Conservation (phyloP, 2,797 vertebrate genomes). For the Moxostoma hubbsi region DNA sequence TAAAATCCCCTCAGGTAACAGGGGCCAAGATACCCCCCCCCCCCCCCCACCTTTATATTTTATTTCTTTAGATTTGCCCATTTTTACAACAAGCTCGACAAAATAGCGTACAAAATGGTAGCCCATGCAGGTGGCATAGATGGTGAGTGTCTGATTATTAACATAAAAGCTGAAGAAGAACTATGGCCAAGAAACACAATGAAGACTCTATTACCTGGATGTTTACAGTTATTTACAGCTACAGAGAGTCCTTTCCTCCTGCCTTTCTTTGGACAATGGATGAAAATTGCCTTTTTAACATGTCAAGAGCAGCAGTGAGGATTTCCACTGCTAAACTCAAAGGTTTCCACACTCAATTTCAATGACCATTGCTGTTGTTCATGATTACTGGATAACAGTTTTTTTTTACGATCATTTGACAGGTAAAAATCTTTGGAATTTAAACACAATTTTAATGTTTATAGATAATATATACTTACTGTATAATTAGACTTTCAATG, state of each 20-base stretch:
- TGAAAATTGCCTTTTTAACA: slow-evolving; percentile 59
- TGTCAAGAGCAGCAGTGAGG: slow-evolving; percentile 48
- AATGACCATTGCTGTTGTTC: no score
- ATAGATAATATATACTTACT: no score
- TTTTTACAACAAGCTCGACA: slow-evolving; percentile 48
- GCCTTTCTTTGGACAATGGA: slow-evolving; percentile 53
- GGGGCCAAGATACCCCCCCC: slow-evolving; percentile 54
- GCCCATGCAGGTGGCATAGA: slow-evolving; percentile 32
- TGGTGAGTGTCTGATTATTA: slow-evolving; percentile 61
- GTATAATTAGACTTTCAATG: no score
- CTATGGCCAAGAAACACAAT: slow-evolving; percentile 50
- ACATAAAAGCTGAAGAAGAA: slow-evolving; percentile 56
- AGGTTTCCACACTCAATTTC: neutral
- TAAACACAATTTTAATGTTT: no score
- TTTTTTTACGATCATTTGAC: no score
- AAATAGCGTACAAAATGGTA: slow-evolving; percentile 48
- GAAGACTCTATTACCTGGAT: slow-evolving; percentile 55
- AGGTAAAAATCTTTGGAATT: no score
- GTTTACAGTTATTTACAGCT: slow-evolving; percentile 58
- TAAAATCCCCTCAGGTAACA: slow-evolving; percentile 67
- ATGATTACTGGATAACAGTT: no score
- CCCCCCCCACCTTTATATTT: neutral
- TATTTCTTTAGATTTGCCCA: slow-evolving; percentile 43
- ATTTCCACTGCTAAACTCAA: slow-evolving; percentile 30
- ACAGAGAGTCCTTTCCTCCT: slow-evolving; percentile 47